Percentiles rank a stretch among this genome's conserved stretches.
phyloP scores from a whole-genome alignment of 2,888 invertebrate species.

The Patella depressa region DNA sequence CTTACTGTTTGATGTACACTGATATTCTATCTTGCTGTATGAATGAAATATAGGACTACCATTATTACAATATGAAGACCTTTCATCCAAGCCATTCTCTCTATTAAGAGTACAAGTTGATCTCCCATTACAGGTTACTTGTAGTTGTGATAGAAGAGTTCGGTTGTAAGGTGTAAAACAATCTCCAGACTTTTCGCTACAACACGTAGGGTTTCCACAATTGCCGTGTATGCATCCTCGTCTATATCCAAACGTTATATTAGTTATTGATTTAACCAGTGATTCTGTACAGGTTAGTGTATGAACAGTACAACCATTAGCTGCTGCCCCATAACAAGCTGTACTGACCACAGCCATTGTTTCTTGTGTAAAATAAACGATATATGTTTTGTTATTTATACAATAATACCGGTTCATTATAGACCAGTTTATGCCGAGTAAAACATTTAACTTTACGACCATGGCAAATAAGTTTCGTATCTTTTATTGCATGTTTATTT shows the following conservation, averaged over 20 bases:
- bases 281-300: neutral
- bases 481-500: no score
- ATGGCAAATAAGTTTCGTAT: no score
- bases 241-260: neutral
- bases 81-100: no score
- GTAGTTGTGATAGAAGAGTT: neutral
- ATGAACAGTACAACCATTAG: neutral
- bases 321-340: neutral
- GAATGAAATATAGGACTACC: neutral
- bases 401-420: no score
- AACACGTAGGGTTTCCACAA: neutral
- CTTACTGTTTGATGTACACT: neutral
- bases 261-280: no score
- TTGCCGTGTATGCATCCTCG: no score
- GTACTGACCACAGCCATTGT: neutral
- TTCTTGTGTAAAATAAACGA: no score
- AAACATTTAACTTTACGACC: no score
- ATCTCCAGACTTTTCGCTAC: neutral
- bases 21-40: neutral
- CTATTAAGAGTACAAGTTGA: neutral
- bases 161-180: neutral
- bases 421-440: no score
- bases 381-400: no score
- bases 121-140: neutral
- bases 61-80: no score